A percentile compares a stretch with the other conserved stretches of the same genome.
phyloP scores from a whole-genome alignment of 1,140 invertebrate species.

The Aphaenogaster floridana region DNA sequence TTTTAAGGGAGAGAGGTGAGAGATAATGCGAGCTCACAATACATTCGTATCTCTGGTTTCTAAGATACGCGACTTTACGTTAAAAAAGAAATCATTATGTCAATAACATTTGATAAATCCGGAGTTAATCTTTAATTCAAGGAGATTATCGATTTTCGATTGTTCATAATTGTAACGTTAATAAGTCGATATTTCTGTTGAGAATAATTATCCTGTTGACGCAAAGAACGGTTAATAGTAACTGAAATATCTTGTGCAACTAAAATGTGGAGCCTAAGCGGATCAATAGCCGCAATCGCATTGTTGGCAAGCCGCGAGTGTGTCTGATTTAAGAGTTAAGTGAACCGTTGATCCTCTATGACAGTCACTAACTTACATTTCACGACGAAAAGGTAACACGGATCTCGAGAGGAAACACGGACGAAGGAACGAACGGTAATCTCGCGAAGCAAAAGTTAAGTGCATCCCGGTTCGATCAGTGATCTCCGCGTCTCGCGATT shows the following conservation, averaged over 20 bases:
- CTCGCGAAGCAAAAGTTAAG: neutral
- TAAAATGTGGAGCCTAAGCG: neutral
- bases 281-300: neutral
- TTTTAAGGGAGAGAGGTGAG: neutral
- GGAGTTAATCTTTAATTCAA: neutral
- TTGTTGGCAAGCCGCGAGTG: conserved; percentile 14
- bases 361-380: conserved; percentile 22
- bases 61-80: neutral
- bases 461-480: conserved; percentile 12
- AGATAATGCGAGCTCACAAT: neutral
- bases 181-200: neutral
- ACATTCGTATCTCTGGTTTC: neutral
- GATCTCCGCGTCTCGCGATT: neutral
- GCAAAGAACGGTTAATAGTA: neutral
- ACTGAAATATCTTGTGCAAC: neutral
- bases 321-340: conserved; percentile 26
- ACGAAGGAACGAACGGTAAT: neutral
- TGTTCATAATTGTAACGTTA: neutral
- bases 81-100: neutral
- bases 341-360: neutral
- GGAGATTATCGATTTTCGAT: neutral
- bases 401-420: neutral
- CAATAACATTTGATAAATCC: neutral
- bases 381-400: neutral
- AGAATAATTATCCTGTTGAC: neutral